A percentile compares a stretch with the other conserved stretches of the same genome.
Evolutionary conservation across 2,888 invertebrate species (phyloP).

Genomic region (Acanthopleura granulata): DNA sequence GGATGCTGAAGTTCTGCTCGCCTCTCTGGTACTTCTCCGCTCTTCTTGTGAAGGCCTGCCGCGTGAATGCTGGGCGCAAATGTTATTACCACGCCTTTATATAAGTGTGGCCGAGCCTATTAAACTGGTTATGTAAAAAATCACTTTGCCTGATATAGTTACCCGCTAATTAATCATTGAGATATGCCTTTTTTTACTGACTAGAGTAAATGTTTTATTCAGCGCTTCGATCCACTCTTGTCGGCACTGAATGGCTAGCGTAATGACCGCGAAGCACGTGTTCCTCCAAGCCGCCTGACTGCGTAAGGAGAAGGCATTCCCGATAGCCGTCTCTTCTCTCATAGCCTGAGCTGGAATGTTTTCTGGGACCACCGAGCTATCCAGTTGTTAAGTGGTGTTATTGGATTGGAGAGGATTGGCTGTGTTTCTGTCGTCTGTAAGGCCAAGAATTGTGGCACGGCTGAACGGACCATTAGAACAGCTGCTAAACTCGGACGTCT

Average conservation of each 20-base stretch:
- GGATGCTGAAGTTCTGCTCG: too few relatives aligned
- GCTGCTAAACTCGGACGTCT: not conserved
- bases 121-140: too few relatives aligned
- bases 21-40: not conserved
- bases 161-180: not conserved
- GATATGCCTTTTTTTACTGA: not conserved
- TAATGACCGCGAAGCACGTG: not conserved
- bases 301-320: not conserved
- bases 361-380: not conserved
- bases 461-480: not conserved
- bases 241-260: not conserved
- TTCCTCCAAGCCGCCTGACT: not conserved
- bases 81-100: not conserved
- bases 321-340: not conserved
- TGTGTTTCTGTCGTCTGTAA: not conserved
- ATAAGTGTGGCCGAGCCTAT: too few relatives aligned
- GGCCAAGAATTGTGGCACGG: not conserved
- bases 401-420: slow-evolving; percentile 17
- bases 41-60: not conserved
- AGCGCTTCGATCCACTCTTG: not conserved
- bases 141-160: not conserved
- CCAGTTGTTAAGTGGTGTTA: slow-evolving; percentile 14
- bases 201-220: slow-evolving; percentile 12
- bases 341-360: not conserved
- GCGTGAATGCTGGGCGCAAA: not conserved